These are phyloP conservation scores for Nibea coibor DNA, from an alignment of 2,113 vertebrate genomes.

Conservation along the genomic window DNA sequence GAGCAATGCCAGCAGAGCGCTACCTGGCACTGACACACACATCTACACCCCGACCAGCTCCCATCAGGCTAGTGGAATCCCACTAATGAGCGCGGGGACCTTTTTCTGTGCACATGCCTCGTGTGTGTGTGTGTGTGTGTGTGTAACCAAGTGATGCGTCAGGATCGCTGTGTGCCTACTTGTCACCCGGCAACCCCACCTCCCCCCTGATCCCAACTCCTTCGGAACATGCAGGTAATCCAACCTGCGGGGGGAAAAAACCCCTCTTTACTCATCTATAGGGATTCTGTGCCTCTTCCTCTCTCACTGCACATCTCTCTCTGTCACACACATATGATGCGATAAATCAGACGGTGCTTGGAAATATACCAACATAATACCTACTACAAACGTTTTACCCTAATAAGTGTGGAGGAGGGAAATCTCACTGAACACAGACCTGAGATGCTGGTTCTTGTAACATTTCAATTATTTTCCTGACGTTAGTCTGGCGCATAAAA, in stretches of 20 bases:
- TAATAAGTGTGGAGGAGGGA: background rate
- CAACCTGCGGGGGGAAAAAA: conserved; percentile 12
- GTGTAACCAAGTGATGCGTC: conserved; percentile 29
- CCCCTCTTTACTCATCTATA: conserved; percentile 33
- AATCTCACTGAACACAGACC: background rate
- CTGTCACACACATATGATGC: background rate
- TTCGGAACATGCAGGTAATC: conserved; percentile 35
- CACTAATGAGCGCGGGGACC: conserved; percentile 74
- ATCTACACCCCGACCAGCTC: conserved; percentile 45
- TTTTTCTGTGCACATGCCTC: conserved; percentile 19
- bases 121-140: conserved; percentile 13
- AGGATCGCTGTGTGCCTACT: conserved; percentile 27
- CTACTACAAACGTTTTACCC: conserved; percentile 8
- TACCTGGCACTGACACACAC: conserved; percentile 66
- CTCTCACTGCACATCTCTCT: background rate
- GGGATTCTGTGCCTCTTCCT: conserved; percentile 23
- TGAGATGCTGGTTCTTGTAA: background rate
- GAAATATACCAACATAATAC: conserved; percentile 2
- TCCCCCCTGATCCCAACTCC: background rate
- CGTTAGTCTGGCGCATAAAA: background rate
- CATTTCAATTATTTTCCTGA: background rate
- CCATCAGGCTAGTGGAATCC: conserved; percentile 60
- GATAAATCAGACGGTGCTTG: conserved; percentile 15
- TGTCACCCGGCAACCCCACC: conserved; percentile 49
- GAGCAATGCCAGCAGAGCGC: conserved; percentile 37